A percentile compares a stretch with the other conserved stretches of the same genome.
These are phyloP conservation scores for Thalassophryne amazonica DNA, from an alignment of 2,797 vertebrate genomes.

Conservation along the genomic window DNA sequence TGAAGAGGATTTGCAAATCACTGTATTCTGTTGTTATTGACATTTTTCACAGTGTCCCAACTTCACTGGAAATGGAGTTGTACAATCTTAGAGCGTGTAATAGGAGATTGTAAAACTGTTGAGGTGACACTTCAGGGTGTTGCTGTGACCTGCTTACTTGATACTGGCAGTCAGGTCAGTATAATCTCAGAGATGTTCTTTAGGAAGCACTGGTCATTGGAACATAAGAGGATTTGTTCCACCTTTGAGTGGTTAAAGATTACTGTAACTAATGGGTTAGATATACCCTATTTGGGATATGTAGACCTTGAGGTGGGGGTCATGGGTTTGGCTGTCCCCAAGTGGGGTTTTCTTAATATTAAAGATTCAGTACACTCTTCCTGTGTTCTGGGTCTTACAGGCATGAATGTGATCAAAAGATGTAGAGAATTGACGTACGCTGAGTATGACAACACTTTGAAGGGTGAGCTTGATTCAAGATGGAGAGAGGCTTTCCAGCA, in stretches of 20 bases:
- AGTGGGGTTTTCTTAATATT: not conserved
- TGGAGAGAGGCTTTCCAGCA: not conserved
- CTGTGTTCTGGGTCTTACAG: not conserved
- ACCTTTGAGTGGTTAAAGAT: not conserved
- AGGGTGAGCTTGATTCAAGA: not conserved
- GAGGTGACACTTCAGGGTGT: not conserved
- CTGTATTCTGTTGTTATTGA: too few relatives aligned
- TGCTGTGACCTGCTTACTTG: not conserved
- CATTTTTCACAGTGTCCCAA: too few relatives aligned
- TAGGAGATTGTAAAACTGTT: not conserved
- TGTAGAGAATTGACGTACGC: not conserved
- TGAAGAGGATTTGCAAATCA: too few relatives aligned
- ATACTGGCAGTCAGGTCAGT: conserved; percentile 5
- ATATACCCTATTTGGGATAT: conserved; percentile 7
- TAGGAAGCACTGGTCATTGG: not conserved
- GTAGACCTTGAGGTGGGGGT: not conserved
- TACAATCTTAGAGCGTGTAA: not conserved
- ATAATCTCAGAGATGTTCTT: conserved; percentile 4
- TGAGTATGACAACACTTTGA: not conserved
- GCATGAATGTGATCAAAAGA: conserved; percentile 14
- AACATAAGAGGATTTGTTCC: not conserved
- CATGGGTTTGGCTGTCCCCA: not conserved
- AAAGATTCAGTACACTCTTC: not conserved
- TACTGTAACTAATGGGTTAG: conserved; percentile 3
- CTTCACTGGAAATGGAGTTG: too few relatives aligned